Evolutionary conservation across 2,888 invertebrate species (phyloP).

Genomic region (Drosophila lutescens): DNA sequence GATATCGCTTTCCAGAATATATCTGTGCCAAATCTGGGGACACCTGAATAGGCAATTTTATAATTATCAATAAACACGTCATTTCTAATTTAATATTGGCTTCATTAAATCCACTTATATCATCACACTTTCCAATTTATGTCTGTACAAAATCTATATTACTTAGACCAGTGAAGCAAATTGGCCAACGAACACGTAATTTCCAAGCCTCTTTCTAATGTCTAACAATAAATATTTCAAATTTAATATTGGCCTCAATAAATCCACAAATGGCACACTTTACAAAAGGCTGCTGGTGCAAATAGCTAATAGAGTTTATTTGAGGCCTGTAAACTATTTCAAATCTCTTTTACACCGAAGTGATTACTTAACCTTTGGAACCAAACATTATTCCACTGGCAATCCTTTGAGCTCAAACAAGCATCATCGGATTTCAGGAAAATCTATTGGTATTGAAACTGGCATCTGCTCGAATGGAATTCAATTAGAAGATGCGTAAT

Average conservation of each 20-base stretch:
- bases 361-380: not conserved
- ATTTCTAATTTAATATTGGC: no score
- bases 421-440: not conserved
- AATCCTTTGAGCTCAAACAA: not conserved
- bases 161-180: no score
- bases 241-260: not conserved
- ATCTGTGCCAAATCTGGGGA: no score
- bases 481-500: constrained; percentile 40
- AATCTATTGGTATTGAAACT: not conserved
- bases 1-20: no score
- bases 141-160: no score
- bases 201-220: not conserved
- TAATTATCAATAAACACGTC: no score
- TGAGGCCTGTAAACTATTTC: not conserved
- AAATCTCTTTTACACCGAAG: not conserved
- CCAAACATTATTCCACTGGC: not conserved
- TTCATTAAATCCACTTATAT: no score
- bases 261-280: not conserved
- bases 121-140: no score
- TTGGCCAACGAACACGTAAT: constrained; percentile 1
- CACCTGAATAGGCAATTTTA: no score
- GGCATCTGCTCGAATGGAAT: constrained; percentile 16
- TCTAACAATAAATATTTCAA: not conserved
- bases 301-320: not conserved
- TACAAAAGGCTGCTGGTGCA: not conserved